Base-by-base conservation (phyloP, 2,888 invertebrate species). In the Ochropacha duplaris region DNA sequence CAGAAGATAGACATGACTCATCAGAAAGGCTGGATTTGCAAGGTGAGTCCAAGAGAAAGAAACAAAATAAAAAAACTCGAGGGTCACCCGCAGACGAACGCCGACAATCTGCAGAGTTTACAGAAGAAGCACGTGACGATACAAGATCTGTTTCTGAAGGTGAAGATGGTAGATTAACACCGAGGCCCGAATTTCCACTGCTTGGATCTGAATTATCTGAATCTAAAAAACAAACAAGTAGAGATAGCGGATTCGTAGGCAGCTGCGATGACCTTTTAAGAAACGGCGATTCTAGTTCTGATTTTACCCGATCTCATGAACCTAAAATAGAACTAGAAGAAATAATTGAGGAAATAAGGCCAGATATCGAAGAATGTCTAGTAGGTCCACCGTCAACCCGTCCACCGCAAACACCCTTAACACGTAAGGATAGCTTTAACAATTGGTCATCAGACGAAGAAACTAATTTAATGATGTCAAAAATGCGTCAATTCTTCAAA, bases 391-490 rank as follows among this genome's bases (percentile, higher is more conserved):
- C 94, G 2, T 90, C 94, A 44, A 94, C 94, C 12, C 83, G 84
- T 57, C 88, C 90, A 62, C 91, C 94, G 55, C 92, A 93, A 54
- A 93, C 88, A 69, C 94, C 95, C 14, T 87, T 97, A 28, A 95
- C 96, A 39, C 94, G 97, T 64, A 97, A 97, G 86, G 97, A 98
- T 84, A 97, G 97, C 81, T 98, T 98, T 88, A 98, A 97, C 82
- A 98, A 98, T 79, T 98, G 98, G 97, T 97, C 97, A 65, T 97
- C 97, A 3, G 98, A 98, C 78, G 98, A 98, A 81, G 98, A 98
- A 89, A 98, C 98, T 2, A 98, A 98, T 84, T 89, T 98, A 50
- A 98, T 98, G 98, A 98, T 98, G 98, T 97, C 96, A 39, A 98
- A 97, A 91, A 97, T 98, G 97, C 94, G 97, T 1, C 97, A 97